These are phyloP conservation scores for Empidonax traillii DNA, from an alignment of 2,113 vertebrate species.

Conservation along the genomic window DNA sequence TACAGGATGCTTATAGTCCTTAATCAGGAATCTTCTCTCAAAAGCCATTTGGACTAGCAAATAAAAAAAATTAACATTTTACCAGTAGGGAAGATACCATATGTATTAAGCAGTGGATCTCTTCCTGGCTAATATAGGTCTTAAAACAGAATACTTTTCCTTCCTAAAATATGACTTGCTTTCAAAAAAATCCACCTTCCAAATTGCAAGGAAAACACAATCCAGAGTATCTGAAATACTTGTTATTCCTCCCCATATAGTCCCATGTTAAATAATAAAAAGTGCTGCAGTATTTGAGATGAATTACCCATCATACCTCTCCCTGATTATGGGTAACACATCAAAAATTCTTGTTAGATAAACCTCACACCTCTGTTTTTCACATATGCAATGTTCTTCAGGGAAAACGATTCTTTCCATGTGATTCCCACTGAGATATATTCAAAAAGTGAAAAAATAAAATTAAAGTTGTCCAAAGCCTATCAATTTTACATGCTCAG, in stretches of 20 bases:
- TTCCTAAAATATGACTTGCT: neutral
- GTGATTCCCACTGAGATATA: neutral
- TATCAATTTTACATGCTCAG: neutral
- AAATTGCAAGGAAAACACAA: neutral
- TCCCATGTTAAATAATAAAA: neutral
- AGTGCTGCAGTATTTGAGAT: neutral
- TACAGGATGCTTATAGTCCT: neutral
- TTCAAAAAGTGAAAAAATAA: neutral
- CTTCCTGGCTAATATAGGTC: neutral
- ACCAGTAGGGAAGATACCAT: neutral
- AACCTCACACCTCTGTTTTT: neutral
- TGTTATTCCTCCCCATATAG: neutral
- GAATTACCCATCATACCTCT: neutral
- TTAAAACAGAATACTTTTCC: neutral
- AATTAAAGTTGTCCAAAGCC: neutral
- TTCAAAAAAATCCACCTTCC: neutral
- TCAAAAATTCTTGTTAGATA: neutral
- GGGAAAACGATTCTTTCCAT: neutral
- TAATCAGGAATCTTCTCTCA: neutral
- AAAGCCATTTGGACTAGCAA: neutral
- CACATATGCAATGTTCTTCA: neutral
- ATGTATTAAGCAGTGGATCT: neutral
- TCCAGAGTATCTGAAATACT: neutral
- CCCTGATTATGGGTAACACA: neutral
- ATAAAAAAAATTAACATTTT: neutral